These are phyloP conservation scores for Chelonus formosanus DNA, from an alignment of 2,888 invertebrate species.

Conservation along the genomic window DNA sequence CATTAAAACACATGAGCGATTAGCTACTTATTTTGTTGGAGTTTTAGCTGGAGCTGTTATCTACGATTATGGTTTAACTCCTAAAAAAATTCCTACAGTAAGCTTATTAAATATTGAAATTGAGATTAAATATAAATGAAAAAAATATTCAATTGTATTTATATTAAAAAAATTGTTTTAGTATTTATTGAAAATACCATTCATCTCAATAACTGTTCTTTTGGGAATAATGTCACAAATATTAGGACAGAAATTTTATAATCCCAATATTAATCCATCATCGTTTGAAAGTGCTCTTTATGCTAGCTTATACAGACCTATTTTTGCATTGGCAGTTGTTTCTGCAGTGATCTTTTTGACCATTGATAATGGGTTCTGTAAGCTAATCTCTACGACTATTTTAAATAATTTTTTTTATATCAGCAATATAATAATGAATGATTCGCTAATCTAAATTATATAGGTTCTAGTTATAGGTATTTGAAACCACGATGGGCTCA, in stretches of 20 bases:
- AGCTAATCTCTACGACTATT: constrained; percentile 25
- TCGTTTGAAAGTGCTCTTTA: constrained; percentile 49
- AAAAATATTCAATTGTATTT: background rate
- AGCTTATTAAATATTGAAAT: background rate
- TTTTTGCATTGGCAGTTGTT: constrained; percentile 47
- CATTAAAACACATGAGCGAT: constrained; percentile 48
- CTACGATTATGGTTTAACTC: constrained; percentile 44
- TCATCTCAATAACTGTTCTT: constrained; percentile 43
- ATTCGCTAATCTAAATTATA: background rate
- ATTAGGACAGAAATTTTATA: constrained; percentile 44
- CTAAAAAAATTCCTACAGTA: constrained; percentile 50
- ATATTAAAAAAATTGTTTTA: constrained; percentile 28
- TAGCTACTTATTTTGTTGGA: constrained; percentile 48
- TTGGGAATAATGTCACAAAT: constrained; percentile 40
- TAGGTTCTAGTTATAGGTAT: constrained; percentile 51
- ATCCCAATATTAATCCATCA: constrained; percentile 46
- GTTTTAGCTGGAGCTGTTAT: constrained; percentile 49
- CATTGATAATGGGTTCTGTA: constrained; percentile 53
- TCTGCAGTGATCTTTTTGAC: constrained; percentile 46
- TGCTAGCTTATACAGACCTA: constrained; percentile 47
- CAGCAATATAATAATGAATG: background rate
- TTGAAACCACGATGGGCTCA: constrained; percentile 51
- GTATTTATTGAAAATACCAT: constrained; percentile 45
- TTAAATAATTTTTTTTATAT: constrained; percentile 20
- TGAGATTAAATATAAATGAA: constrained; percentile 8